These are phyloP conservation scores for Huso huso DNA, from an alignment of 2,797 vertebrate species.

Conservation along the genomic window DNA sequence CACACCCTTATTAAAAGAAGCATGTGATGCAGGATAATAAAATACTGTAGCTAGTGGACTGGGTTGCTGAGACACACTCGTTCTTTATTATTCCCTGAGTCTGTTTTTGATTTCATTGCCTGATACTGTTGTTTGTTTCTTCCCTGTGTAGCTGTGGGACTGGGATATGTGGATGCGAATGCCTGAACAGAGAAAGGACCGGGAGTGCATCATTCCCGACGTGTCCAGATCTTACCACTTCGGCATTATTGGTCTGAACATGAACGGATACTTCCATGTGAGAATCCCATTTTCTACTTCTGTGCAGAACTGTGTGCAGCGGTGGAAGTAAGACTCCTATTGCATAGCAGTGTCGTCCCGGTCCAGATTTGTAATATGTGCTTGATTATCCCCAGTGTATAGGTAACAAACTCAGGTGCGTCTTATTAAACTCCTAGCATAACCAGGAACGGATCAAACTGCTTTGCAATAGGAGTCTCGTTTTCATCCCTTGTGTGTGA, in stretches of 20 bases:
- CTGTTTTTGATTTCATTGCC: background rate
- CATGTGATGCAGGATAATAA: too few species aligned
- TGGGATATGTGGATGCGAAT: constrained; percentile 99
- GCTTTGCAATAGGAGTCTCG: too few species aligned
- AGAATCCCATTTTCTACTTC: constrained; percentile 35
- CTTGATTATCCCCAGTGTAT: too few species aligned
- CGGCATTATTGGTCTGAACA: constrained; percentile 93
- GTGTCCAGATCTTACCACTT: constrained; percentile 95
- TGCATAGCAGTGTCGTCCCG: too few species aligned
- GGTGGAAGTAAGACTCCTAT: too few species aligned
- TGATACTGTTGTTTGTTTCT: background rate
- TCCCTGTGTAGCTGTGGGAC: constrained; percentile 78
- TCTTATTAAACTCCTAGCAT: too few species aligned
- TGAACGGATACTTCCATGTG: constrained; percentile 97
- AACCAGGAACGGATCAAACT: too few species aligned
- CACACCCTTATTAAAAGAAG: too few species aligned
- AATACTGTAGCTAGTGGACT: too few species aligned
- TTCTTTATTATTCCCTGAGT: background rate
- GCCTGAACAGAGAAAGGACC: constrained; percentile 85
- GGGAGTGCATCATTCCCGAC: constrained; percentile 91
- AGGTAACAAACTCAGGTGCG: too few species aligned
- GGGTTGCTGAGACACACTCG: background rate
- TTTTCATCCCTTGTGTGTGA: too few species aligned
- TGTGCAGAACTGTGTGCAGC: background rate
- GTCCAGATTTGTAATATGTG: too few species aligned